phyloP scores from a whole-genome alignment of 2,888 invertebrate species.

The Cotesia congregata region DNA sequence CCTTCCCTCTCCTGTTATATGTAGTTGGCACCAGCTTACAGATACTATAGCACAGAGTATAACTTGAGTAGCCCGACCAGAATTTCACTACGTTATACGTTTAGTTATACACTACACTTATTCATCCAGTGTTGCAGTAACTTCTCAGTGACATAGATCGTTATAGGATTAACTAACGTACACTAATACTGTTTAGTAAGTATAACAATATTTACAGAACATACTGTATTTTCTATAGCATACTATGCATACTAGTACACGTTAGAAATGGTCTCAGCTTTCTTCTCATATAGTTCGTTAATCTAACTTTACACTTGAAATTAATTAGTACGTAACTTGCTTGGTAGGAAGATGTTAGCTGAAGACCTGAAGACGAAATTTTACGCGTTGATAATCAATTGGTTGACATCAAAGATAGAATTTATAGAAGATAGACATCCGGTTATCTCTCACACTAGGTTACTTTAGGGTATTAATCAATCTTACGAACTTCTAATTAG shows the following conservation, averaged over 20 bases:
- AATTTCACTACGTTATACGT: slow-evolving; percentile 43
- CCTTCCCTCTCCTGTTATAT: slow-evolving; percentile 45
- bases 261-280: neutral
- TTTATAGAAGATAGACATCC: neutral
- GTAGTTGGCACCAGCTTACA: slow-evolving; percentile 24
- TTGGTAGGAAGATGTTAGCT: neutral
- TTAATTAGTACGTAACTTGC: neutral
- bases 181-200: slow-evolving; percentile 46
- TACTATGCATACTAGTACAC: neutral
- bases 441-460: neutral
- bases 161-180: slow-evolving; percentile 33
- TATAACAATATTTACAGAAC: slow-evolving; percentile 39
- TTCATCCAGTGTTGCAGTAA: slow-evolving; percentile 57
- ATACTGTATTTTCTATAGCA: neutral
- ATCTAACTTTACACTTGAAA: neutral
- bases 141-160: slow-evolving; percentile 51
- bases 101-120: slow-evolving; percentile 34
- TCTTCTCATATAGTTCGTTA: neutral
- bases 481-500: slow-evolving; percentile 23
- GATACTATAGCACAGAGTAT: slow-evolving; percentile 11
- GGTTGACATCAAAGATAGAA: slow-evolving; percentile 6
- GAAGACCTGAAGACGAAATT: neutral
- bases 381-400: slow-evolving; percentile 12
- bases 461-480: slow-evolving; percentile 18
- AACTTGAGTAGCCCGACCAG: slow-evolving; percentile 40